phyloP scores from a whole-genome alignment of 2,113 vertebrate genomes.

The Dasyornis broadbenti region DNA sequence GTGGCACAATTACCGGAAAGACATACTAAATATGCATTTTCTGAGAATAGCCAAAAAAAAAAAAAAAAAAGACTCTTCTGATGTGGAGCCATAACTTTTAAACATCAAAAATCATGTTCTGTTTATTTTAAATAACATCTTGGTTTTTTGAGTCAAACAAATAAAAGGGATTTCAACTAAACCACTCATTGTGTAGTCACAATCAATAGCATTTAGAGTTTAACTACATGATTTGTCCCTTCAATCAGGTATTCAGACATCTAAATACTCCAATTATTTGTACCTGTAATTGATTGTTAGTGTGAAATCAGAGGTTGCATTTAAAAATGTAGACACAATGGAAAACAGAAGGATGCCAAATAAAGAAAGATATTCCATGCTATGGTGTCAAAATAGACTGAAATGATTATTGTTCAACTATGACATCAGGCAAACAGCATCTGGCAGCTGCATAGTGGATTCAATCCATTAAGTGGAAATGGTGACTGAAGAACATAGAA shows the following conservation, averaged over 20 bases:
- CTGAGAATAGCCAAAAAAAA: rapidly evolving
- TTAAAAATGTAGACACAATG: neutral
- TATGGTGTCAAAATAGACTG: neutral
- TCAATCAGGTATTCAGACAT: neutral
- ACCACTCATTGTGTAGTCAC: neutral
- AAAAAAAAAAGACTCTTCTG: rapidly evolving
- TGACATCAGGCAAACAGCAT: neutral
- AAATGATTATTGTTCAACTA: neutral
- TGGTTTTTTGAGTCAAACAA: neutral
- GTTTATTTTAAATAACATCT: neutral
- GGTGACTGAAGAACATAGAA: neutral
- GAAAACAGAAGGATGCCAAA: neutral
- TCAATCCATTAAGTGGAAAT: neutral
- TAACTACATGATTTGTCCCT: neutral
- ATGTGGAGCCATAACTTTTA: neutral
- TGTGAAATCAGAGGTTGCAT: neutral
- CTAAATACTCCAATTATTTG: neutral
- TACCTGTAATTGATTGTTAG: neutral
- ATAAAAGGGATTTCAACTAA: neutral
- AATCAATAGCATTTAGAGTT: neutral
- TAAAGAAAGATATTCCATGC: neutral
- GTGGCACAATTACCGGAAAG: neutral
- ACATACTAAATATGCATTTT: neutral
- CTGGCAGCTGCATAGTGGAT: neutral
- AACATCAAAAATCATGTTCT: neutral